phyloP scores from a whole-genome alignment of 2,888 invertebrate species.

The Mermis nigrescens region DNA sequence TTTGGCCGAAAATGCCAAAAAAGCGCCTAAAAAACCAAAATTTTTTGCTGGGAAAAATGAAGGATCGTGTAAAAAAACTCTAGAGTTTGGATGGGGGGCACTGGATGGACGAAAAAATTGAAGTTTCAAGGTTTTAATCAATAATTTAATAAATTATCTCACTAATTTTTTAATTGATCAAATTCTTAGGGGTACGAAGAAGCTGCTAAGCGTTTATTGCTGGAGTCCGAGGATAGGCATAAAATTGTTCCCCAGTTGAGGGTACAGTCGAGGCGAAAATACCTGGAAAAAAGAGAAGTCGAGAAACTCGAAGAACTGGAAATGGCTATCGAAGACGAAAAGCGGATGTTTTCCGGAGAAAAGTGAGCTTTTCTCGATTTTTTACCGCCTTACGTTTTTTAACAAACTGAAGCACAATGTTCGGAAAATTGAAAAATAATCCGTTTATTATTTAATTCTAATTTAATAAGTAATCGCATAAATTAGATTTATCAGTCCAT shows the following conservation, averaged over 20 bases:
- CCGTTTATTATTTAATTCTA: too few relatives aligned
- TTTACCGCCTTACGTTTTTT: too few relatives aligned
- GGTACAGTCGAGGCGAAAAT: constrained; percentile 71
- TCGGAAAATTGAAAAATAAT: too few relatives aligned
- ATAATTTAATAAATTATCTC: background rate
- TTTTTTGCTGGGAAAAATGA: too few relatives aligned
- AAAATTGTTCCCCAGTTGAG: constrained; percentile 69
- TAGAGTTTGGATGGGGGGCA: too few relatives aligned
- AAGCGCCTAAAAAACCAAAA: too few relatives aligned
- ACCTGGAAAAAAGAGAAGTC: constrained; percentile 80
- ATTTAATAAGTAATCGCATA: too few relatives aligned
- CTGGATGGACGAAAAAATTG: constrained; percentile 42
- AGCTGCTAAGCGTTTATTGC: constrained; percentile 67
- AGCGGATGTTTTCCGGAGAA: constrained; percentile 71
- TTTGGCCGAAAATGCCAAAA: too few relatives aligned
- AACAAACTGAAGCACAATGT: background rate
- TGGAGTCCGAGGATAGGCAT: constrained; percentile 65
- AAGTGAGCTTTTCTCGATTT: constrained; percentile 45
- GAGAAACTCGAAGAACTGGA: constrained; percentile 88
- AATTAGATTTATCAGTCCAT: too few relatives aligned
- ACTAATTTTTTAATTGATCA: background rate
- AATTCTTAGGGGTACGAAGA: constrained; percentile 44
- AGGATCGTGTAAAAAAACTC: too few relatives aligned
- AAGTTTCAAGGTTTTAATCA: too few relatives aligned
- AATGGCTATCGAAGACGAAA: constrained; percentile 82